Evolutionary conservation across 2,888 invertebrate genomes (phyloP), one percentile per base, ranked within the genome.

Genomic region (Caenorhabditis imperialis): DNA sequence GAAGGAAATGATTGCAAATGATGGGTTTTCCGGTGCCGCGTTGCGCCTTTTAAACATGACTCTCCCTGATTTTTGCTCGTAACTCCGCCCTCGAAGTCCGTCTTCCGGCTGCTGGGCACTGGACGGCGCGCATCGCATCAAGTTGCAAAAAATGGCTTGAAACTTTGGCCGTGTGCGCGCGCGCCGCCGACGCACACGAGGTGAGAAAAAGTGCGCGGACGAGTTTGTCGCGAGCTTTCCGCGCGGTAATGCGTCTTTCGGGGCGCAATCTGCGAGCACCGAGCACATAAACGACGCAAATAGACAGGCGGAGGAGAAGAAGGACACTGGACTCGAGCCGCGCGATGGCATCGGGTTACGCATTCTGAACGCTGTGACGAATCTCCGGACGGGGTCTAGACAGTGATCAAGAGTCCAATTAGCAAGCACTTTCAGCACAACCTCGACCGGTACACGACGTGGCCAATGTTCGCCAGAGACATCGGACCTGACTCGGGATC

Each of bases 381-480:
- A n/a, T n/a, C n/a, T n/a, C n/a, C n/a, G n/a, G n/a, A n/a, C n/a
- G n/a, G n/a, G n/a, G n/a, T n/a, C n/a, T n/a, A n/a, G n/a, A n/a
- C n/a, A n/a, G n/a, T n/a, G n/a, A n/a, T n/a, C n/a, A n/a, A n/a
- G n/a, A n/a, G n/a, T n/a, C n/a, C n/a, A n/a, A n/a, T n/a, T n/a
- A n/a, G n/a, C n/a, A n/a, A n/a, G n/a, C n/a, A n/a, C 25, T 69
- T 82, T 65, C 55, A 84, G 79, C 85, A 85, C 65, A 80, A 85
- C 61, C 67, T 85, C 20, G 50, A 77, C 18, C 73, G 78, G 2
- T 84, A 82, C 75, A 83, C 79, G 10, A 74, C 76, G 1, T 86
- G 84, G 83, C 79, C 80, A 37, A 84, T 85, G 83, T 83, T 84
- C 47, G 67, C 84, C 3, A 50, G 84, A 8, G 85, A 85, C 70